Evolutionary conservation across 2,113 vertebrate species (phyloP).

Genomic region (Tinamus guttatus): DNA sequence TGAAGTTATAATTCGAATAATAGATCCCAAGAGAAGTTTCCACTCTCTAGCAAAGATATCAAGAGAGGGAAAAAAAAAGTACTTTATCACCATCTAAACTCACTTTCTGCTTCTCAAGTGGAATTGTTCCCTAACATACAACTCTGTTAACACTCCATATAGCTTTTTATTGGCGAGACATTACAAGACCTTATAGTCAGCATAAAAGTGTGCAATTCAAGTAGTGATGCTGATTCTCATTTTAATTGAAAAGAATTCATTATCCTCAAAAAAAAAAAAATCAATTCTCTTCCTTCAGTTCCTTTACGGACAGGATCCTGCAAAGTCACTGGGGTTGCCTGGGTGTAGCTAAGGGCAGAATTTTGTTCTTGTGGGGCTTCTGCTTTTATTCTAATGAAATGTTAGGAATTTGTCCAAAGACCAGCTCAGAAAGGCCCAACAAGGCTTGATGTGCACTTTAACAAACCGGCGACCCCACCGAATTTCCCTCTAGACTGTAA

Average conservation of each 20-base stretch:
- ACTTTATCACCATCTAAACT: constrained; percentile 16
- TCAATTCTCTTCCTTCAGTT: neutral
- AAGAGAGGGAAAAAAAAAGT: neutral
- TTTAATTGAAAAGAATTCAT: constrained; percentile 2
- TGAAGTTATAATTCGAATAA: constrained; percentile 44
- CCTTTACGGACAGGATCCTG: neutral
- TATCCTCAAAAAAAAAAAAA: neutral
- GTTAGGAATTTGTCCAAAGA: neutral
- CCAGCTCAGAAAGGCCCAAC: accelerated
- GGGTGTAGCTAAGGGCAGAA: neutral
- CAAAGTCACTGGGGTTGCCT: accelerated
- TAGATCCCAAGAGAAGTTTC: constrained; percentile 12
- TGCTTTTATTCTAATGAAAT: neutral
- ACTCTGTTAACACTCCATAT: constrained; percentile 20
- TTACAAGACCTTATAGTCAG: neutral
- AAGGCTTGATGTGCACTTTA: neutral
- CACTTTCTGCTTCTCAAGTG: constrained; percentile 15
- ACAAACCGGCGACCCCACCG: neutral
- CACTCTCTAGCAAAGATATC: neutral
- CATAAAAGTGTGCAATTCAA: neutral
- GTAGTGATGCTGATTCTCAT: neutral
- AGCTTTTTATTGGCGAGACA: neutral
- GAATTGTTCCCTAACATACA: constrained; percentile 1
- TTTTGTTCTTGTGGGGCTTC: neutral
- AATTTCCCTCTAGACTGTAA: neutral